Evolutionary conservation across 2,113 vertebrate genomes (phyloP).

Genomic region (Aramus guarauna): DNA sequence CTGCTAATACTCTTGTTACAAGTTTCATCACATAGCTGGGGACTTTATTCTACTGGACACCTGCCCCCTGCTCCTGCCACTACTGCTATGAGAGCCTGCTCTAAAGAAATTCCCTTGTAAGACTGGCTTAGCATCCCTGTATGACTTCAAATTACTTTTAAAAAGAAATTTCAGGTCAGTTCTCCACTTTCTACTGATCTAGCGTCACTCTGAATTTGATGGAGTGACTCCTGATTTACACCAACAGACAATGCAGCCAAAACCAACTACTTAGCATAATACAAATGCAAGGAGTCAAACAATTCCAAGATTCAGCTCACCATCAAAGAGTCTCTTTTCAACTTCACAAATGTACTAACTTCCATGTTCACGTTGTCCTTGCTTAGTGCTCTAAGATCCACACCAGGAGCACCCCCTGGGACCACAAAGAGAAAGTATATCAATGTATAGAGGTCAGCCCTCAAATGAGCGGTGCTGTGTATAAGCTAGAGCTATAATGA

Average conservation of each 20-base stretch:
- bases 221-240: background rate
- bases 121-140: background rate
- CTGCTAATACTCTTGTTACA: background rate
- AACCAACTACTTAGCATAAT: fast-evolving
- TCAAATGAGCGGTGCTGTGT: background rate
- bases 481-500: background rate
- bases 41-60: fast-evolving
- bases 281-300: fast-evolving
- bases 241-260: fast-evolving
- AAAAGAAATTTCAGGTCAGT: background rate
- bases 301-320: background rate
- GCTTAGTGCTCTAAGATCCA: conserved; percentile 52
- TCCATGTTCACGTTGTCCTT: conserved; percentile 42
- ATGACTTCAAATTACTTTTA: background rate
- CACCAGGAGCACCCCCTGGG: conserved; percentile 59
- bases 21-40: background rate
- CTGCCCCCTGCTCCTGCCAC: background rate
- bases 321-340: conserved; percentile 45
- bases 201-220: background rate
- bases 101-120: background rate
- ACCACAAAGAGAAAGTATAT: background rate
- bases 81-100: background rate
- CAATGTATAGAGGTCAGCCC: background rate
- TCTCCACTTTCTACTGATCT: background rate
- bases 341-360: conserved; percentile 7